These are phyloP conservation scores for Helarctos malayanus DNA, from an alignment of 2,797 vertebrate species.

Conservation along the genomic window DNA sequence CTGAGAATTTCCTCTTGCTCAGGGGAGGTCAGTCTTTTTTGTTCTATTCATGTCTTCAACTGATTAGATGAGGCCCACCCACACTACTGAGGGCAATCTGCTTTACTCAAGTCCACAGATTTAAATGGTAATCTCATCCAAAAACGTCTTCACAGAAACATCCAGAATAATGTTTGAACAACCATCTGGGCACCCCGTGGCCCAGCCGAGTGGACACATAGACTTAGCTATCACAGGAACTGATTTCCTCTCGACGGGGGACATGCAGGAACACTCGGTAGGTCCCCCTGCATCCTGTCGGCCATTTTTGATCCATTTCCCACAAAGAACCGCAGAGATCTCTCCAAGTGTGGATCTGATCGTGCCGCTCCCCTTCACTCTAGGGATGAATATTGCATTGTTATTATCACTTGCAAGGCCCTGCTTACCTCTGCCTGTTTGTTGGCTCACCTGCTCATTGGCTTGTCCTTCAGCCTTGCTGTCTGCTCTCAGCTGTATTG, in stretches of 20 bases:
- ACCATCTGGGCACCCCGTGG: background rate
- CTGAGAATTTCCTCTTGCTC: background rate
- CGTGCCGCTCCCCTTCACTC: background rate
- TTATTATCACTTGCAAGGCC: background rate
- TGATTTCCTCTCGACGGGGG: background rate
- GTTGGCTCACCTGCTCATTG: background rate
- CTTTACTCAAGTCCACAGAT: background rate
- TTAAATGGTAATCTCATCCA: background rate
- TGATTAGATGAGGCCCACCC: background rate
- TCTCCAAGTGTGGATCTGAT: background rate
- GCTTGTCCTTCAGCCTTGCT: background rate
- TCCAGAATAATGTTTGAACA: background rate
- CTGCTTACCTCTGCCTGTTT: background rate
- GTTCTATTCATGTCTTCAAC: background rate
- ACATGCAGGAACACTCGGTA: background rate
- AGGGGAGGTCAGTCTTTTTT: background rate
- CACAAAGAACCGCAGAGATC: background rate
- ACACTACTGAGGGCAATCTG: background rate
- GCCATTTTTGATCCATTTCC: background rate
- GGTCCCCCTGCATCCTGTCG: background rate
- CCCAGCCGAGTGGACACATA: background rate
- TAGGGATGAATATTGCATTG: background rate
- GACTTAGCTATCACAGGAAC: background rate
- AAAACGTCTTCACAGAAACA: background rate
- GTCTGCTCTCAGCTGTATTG: background rate